A percentile compares a stretch with the other conserved stretches of the same genome.
phyloP scores from a whole-genome alignment of 1,140 invertebrate genomes.

The Drosophila erecta region DNA sequence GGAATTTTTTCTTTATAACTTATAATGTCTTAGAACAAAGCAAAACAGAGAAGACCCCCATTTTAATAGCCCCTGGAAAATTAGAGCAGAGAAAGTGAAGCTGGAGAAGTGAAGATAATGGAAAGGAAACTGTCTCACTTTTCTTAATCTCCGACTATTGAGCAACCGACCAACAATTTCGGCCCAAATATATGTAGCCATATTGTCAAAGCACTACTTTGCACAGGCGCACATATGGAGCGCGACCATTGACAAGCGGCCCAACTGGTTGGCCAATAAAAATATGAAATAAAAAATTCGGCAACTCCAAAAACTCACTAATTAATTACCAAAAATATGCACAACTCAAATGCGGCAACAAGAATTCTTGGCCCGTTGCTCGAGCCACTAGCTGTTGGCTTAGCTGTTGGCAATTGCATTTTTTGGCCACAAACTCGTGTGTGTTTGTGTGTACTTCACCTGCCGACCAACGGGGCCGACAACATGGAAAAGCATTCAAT shows the following conservation, averaged over 20 bases:
- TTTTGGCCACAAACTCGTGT: constrained; percentile 29
- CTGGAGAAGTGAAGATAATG: not conserved
- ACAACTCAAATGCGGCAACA: constrained; percentile 35
- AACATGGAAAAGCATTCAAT: constrained; percentile 78
- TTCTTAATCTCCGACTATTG: constrained; percentile 8
- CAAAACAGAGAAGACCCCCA: constrained; percentile 2
- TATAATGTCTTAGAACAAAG: not conserved
- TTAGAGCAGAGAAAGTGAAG: constrained; percentile 28
- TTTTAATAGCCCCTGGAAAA: constrained; percentile 3
- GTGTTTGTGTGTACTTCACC: constrained; percentile 58
- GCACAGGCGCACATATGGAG: constrained; percentile 16
- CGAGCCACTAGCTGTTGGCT: constrained; percentile 6
- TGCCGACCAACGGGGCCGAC: constrained; percentile 53
- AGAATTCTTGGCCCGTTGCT: constrained; percentile 62
- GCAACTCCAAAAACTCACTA: constrained; percentile 64
- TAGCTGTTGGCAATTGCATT: constrained; percentile 38
- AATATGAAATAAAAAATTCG: constrained; percentile 58
- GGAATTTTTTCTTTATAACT: constrained; percentile 31
- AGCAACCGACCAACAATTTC: constrained; percentile 10
- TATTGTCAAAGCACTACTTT: constrained; percentile 44
- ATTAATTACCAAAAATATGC: constrained; percentile 77
- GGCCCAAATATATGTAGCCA: constrained; percentile 28
- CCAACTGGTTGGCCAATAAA: constrained; percentile 69
- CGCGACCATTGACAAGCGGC: constrained; percentile 49
- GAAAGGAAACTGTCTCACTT: constrained; percentile 2